phyloP scores from a whole-genome alignment of 2,113 vertebrate species.

The Sminthopsis crassicaudata region DNA sequence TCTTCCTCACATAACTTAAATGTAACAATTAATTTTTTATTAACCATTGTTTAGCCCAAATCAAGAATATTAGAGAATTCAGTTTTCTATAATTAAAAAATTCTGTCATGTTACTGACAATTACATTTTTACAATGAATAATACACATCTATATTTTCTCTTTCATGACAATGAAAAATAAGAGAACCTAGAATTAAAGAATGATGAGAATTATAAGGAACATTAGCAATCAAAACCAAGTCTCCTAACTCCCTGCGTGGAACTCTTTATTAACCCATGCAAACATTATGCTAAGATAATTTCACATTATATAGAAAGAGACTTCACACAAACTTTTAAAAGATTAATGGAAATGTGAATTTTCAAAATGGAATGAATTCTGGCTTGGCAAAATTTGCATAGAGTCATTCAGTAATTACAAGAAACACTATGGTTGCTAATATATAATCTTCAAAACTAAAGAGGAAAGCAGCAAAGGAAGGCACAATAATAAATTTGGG shows the following conservation, averaged over 20 bases:
- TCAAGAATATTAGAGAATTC: not conserved
- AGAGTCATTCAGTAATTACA: not conserved
- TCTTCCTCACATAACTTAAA: not conserved
- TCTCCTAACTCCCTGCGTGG: not conserved
- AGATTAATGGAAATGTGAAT: not conserved
- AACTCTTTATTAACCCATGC: not conserved
- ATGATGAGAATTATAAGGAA: not conserved
- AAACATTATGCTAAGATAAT: not conserved
- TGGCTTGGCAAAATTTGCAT: not conserved
- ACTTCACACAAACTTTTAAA: not conserved
- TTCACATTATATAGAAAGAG: not conserved
- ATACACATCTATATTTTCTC: not conserved
- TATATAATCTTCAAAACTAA: not conserved
- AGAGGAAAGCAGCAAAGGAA: not conserved
- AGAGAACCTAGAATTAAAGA: not conserved
- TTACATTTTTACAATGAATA: not conserved
- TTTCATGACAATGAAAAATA: not conserved
- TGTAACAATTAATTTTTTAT: not conserved
- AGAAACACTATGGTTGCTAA: not conserved
- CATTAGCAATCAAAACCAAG: not conserved
- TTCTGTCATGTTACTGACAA: not conserved
- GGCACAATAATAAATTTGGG: not conserved
- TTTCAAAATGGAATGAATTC: conserved; percentile 2
- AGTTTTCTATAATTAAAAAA: not conserved
- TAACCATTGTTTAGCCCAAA: not conserved